phyloP scores from a whole-genome alignment of 2,113 vertebrate species.

The Lipotes vexillifer region DNA sequence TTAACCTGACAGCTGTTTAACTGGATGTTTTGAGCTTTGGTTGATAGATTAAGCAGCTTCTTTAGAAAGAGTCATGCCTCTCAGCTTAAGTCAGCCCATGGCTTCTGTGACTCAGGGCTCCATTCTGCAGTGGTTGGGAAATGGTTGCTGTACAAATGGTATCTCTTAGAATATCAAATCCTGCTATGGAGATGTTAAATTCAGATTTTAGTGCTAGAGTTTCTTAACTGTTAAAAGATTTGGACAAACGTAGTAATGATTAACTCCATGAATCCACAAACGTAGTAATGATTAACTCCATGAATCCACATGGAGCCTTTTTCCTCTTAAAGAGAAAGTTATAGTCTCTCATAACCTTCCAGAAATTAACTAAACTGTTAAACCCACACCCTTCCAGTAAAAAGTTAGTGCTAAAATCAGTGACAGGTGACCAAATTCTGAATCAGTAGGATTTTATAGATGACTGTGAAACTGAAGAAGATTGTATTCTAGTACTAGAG shows the following conservation, averaged over 20 bases:
- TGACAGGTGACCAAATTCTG: background rate
- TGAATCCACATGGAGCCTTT: background rate
- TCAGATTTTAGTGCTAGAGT: constrained; percentile 21
- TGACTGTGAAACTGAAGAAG: background rate
- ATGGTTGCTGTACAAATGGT: background rate
- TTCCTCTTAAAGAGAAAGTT: constrained; percentile 13
- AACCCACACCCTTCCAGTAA: background rate
- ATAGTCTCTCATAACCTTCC: background rate
- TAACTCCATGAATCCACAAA: background rate
- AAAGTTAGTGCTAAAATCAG: background rate
- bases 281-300: background rate
- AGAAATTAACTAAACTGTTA: constrained; percentile 8
- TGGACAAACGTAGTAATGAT: background rate
- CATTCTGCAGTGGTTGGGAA: background rate
- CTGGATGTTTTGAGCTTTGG: background rate
- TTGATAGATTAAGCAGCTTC: constrained; percentile 14
- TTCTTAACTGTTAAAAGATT: background rate
- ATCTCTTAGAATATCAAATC: background rate
- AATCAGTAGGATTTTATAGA: background rate
- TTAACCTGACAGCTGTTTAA: background rate
- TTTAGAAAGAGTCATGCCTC: background rate
- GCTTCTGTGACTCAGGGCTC: constrained; percentile 1
- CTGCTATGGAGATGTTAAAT: background rate
- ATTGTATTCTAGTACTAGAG: background rate
- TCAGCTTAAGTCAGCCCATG: background rate